phyloP scores from a whole-genome alignment of 30 jellyfish, hydroid and myxozoan species.

The Chironex yamaguchii region DNA sequence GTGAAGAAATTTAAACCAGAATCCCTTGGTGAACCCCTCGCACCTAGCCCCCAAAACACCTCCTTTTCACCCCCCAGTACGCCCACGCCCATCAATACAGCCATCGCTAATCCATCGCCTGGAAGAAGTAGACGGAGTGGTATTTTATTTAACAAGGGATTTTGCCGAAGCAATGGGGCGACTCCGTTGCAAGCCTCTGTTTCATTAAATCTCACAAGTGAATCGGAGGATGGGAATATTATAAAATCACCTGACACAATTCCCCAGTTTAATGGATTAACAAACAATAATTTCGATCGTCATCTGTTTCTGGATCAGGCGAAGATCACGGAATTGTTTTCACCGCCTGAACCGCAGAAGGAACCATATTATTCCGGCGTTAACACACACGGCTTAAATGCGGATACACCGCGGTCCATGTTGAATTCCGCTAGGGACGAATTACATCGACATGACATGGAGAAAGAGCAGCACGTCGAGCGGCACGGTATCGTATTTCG shows the following conservation, averaged over 20 bases:
- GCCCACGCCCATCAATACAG: background rate
- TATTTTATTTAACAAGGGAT: constrained; percentile 79
- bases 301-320: background rate
- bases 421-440: background rate
- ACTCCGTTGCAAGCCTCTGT: background rate
- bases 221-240: background rate
- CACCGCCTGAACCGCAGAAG: background rate
- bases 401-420: background rate
- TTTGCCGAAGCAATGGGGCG: background rate
- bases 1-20: constrained; percentile 6
- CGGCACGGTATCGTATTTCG: background rate
- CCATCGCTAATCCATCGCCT: constrained; percentile 87
- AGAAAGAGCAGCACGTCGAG: background rate
- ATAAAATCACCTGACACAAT: background rate
- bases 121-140: constrained; percentile 99
- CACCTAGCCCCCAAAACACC: background rate
- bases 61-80: constrained; percentile 10
- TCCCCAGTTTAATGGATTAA: background rate
- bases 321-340: background rate
- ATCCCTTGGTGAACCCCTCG: background rate
- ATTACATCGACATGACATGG: background rate
- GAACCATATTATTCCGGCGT: background rate
- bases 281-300: background rate
- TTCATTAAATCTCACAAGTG: background rate
- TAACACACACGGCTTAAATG: background rate